Base-by-base conservation (phyloP, 2,113 vertebrate species). In the Loxodonta africana region DNA sequence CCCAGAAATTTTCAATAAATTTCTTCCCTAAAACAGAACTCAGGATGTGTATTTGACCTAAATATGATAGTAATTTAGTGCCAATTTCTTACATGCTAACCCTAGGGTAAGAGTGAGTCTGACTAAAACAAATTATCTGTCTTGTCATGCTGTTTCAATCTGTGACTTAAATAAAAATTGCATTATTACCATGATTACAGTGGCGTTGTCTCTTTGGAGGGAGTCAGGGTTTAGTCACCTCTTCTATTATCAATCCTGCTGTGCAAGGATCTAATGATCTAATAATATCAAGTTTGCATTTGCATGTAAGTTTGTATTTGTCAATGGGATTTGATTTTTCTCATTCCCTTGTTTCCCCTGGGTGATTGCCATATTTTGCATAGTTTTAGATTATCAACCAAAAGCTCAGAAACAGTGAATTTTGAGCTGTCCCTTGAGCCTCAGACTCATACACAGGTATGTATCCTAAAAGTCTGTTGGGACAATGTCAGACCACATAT, bases 1-100 rank as follows among this genome's bases (percentile, higher is more conserved):
- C 89, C 30, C 4, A 95, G 6, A 93, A 95, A 71, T 57, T 74
- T 65, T 82, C 30, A 74, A 12, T 92, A 51, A 46, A 94, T 74
- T 93, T 83, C 73, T 93, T 0, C 8, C 17, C 37, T 63, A 8
- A 85, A 82, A 82, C 5, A 83, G 0, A 74, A 4, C 74, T 83
- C n/a, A 67, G 69, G 63, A 57, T 84, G 71, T 46, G 51, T 69
- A 60, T 83, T 87, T 96, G n/a, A 82, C 37, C 33, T 83, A 90
- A 81, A 90, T 88, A 23, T 88, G 1, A 80, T 71, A 87, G n/a
- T 65, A 94, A 93, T 88, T 77, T 91, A 83, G 33, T 93, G 23
- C 44, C n/a, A 83, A 8, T 88, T 88, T 74, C 33, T 94, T 87
- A 51, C n/a, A 51, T 26, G 4, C 23, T 82, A 94, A 95, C 37